Base-by-base conservation (phyloP, 1,140 invertebrate species). In the Cryptotermes secundus region DNA sequence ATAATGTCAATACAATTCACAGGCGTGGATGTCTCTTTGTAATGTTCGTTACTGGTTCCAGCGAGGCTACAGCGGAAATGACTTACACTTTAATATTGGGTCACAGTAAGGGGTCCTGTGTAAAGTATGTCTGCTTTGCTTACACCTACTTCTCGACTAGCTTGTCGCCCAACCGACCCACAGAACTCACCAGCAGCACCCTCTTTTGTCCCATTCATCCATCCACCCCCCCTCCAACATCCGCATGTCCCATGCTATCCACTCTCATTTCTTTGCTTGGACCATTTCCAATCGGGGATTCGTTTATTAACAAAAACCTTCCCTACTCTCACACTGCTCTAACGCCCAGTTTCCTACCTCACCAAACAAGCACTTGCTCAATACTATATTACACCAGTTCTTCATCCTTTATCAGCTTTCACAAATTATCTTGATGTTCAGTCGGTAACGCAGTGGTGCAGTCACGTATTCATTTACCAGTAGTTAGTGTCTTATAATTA, bases 211-310 rank as follows among this genome's bases (percentile, higher is more conserved):
- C 53, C 53, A 3, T 16, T 10, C 19, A 4, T 4, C 6, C 9
- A 7, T n/a, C 59, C 59, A 72, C 59, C 59, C 4, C 1, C n/a
- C 53, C 53, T 22, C 19, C 53, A 22, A 26, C 53, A 22, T 42
- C 38, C 38, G 16, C 45, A 49, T 49, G 45, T 22, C 4, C 45
- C 45, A 14, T 49, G 14, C 45, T 19, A 49, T 22, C 45, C 59
- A 72, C 59, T 72, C 59, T 72, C 59, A 72, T 72, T 16, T 72
- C 59, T 72, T 26, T 72, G n/a, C n/a, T 72, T 72, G 59, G 59
- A 72, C 59, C 59, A 26, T 72, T 72, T 72, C 59, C 59, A 72
- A 72, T 72, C 59, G 59, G 59, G 59, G 59, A 72, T 72, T 72
- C 59, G 31, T 72, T 72, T 72, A 72, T 72, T 72, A 72, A 72